Base-by-base conservation (phyloP, 1,140 invertebrate genomes). In the Cataglyphis hispanica region DNA sequence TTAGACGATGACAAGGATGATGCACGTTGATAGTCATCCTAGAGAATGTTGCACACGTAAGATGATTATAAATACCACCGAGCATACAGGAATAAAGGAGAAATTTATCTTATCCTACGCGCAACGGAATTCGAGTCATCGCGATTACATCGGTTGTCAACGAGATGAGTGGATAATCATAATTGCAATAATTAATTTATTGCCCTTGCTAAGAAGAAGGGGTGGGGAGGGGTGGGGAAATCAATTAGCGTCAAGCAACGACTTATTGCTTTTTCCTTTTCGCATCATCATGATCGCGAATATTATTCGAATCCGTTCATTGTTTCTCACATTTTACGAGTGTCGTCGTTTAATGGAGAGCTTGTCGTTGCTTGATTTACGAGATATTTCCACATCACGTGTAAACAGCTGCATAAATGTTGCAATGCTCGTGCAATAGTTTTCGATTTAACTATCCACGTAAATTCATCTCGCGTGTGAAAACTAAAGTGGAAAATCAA, bases 111-210 rank as follows among this genome's bases (percentile, higher is more conserved):
- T 74, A 72, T 46, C 53, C 53, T 58, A 25, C 53, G 40, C 37
- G 64, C 78, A 46, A 60, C 27, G 56, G 67, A 81, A 83, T 83
- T 74, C 37, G 53, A 83, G 53, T 58, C 67, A 25, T 60, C 53
- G 40, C 67, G 67, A 83, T 83, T 83, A 72, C 1, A 83, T 83
- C 67, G 67, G 78, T 60, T 74, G 78, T 83, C 78, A 83, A 83
- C 78, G 25, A 27, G 78, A 74, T 74, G 70, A 83, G 58, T 56
- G 53, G 66, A 74, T 74, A 61, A 60, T 34, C 37, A 8, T 83
- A 74, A 83, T 83, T 74, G 34, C n/a, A 60, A 83, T 74, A 83
- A 83, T 83, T 83, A 83, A 74, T 83, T 72, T 61, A 72, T 46
- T 53, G 53, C 25, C 34, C 67, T 37, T 40, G 8, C 7, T 56